Evolutionary conservation across 2,113 vertebrate species (phyloP).

Genomic region (Pitta sordida): DNA sequence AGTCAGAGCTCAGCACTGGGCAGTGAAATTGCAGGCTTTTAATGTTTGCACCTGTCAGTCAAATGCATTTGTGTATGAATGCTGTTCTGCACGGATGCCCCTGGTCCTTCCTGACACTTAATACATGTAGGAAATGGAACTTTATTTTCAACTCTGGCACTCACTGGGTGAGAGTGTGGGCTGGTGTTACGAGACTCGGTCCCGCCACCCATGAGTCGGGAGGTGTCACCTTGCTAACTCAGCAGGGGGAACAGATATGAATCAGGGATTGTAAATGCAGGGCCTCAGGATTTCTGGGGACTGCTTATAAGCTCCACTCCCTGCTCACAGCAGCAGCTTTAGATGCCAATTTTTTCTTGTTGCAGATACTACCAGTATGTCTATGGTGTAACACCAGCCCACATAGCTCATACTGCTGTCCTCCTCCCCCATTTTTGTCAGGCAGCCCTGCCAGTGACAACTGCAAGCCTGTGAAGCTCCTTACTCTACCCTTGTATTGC

Average conservation of each 20-base stretch:
- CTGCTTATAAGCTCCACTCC: constrained; percentile 26
- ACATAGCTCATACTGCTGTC: constrained; percentile 21
- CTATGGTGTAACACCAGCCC: constrained; percentile 46
- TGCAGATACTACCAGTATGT: constrained; percentile 57
- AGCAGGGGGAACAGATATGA: background rate
- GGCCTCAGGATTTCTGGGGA: background rate
- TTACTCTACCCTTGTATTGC: background rate
- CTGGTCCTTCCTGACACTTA: constrained; percentile 50
- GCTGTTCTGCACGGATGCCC: background rate
- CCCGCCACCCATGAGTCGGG: background rate
- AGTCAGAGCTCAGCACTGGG: background rate
- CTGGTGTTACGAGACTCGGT: constrained; percentile 8
- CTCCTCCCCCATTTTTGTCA: background rate
- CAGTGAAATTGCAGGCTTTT: background rate
- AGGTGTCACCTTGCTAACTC: constrained; percentile 34
- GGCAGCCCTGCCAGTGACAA: constrained; percentile 4
- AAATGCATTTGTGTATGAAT: background rate
- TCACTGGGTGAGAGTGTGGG: constrained; percentile 10
- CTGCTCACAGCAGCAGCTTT: constrained; percentile 5
- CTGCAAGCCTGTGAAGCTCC: background rate
- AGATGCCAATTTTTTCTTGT: constrained; percentile 23
- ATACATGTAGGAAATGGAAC: constrained; percentile 41
- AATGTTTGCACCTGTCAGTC: constrained; percentile 43
- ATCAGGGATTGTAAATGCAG: background rate
- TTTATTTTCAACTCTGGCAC: constrained; percentile 35